Evolutionary conservation across 2,888 invertebrate species (phyloP), one percentile per base, ranked within the genome.

Genomic region (Rotaria macrura): DNA sequence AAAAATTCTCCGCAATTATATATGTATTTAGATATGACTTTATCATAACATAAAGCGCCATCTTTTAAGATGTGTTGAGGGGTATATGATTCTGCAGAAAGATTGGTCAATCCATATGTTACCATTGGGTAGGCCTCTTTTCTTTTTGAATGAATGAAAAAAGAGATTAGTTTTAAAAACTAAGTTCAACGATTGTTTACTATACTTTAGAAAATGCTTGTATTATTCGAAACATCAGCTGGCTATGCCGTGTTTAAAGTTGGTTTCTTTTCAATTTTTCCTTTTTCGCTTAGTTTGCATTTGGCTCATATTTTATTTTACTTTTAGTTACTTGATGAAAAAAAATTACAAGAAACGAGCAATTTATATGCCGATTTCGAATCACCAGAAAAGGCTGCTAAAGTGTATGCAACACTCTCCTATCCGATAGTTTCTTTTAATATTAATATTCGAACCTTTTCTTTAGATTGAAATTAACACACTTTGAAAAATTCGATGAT

Each of bases 401-500:
- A 95, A 93, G 92, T 97, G 95, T 96, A 93, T 94, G 94, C 93
- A 65, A 14, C 17, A 20, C 5, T 65, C 3, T 4, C 1, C 10
- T 3, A 52, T 23, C 10, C 1, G 12, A 23, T 52, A 9, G 54
- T 34, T 25, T 0, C 17, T 43, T 34, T 54, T 84, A 0, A 6
- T 20, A 29, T 49, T 2, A 40, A 38, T 34, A 2, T 86, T 47
- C 54, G 10, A 9, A 0, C 9, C 84, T 49, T 17, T 54, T 0
- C 49, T 87, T 10, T 20, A 86, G 86, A 20, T 47, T 99, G 0
- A 96, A 97, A 91, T 92, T 99, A 87, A 96, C 96, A 90, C 95
- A 96, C 90, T 99, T 99, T 91, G 93, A 96, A 88, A 97, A 97
- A 91, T 99, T 99, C 90, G 93, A 94, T 87, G 97, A 97, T 89